Conservation (phyloP, 2,888 invertebrate species). For the Brenthis ino region DNA sequence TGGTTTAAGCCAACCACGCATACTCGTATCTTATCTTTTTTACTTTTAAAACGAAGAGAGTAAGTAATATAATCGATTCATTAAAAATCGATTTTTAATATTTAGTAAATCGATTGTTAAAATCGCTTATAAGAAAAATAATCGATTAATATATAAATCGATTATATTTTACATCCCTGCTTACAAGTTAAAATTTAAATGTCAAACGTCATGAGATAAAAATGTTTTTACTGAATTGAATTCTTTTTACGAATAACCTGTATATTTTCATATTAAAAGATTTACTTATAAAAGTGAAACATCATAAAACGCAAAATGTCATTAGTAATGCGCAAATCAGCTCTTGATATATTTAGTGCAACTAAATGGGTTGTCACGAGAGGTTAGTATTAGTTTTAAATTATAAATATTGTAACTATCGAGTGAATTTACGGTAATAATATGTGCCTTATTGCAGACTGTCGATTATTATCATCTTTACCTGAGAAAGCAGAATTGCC, state of each 20-base stretch:
- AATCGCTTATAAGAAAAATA: no score
- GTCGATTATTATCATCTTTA: slow-evolving; percentile 58
- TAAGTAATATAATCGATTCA: no score
- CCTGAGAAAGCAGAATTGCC: slow-evolving; percentile 53
- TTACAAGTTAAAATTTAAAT: no score
- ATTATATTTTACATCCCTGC: no score
- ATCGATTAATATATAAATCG: no score
- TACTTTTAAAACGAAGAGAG: no score
- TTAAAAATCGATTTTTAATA: no score
- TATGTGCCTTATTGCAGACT: slow-evolving; percentile 50
- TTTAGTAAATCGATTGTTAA: no score
- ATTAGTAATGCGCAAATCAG: slow-evolving; percentile 56
- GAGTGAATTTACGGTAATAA: not conserved
- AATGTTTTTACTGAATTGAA: not conserved
- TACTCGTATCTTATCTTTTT: no score
- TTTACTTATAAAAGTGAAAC: not conserved
- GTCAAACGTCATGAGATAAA: not conserved
- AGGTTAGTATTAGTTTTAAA: slow-evolving; percentile 57
- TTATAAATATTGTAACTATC: not conserved
- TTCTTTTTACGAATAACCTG: not conserved
- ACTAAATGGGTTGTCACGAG: slow-evolving; percentile 67
- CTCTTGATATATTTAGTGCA: slow-evolving; percentile 51
- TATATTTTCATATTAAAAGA: not conserved
- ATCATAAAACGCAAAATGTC: slow-evolving; percentile 51
- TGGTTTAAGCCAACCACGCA: no score